Evolutionary conservation across 2,888 invertebrate species (phyloP).

Genomic region (Augiades crinisus): DNA sequence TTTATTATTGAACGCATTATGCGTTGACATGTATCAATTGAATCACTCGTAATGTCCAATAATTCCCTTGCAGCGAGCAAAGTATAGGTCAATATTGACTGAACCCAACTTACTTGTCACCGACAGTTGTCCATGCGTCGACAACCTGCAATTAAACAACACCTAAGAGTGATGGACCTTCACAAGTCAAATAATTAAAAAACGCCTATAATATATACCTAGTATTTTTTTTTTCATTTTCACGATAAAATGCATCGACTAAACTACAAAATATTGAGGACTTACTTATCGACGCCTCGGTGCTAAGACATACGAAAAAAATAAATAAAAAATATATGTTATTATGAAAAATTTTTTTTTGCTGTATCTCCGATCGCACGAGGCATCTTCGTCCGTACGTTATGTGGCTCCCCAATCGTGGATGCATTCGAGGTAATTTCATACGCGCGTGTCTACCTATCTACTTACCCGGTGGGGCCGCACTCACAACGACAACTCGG

Average conservation of each 20-base stretch:
- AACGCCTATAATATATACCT: slow-evolving; percentile 23
- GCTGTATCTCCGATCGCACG: not conserved
- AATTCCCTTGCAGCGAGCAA: slow-evolving; percentile 14
- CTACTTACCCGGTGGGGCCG: slow-evolving; percentile 16
- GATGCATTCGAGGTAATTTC: not conserved
- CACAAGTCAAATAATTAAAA: slow-evolving; percentile 28
- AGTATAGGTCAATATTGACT: slow-evolving; percentile 27
- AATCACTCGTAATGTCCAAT: slow-evolving; percentile 5
- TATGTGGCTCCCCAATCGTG: no score
- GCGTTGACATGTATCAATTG: no score
- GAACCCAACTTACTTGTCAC: slow-evolving; percentile 39
- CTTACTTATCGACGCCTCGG: slow-evolving; percentile 39
- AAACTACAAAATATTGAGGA: slow-evolving; percentile 33
- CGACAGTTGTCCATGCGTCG: slow-evolving; percentile 29
- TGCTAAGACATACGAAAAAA: slow-evolving; percentile 40
- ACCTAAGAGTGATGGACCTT: slow-evolving; percentile 34
- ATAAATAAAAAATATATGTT: slow-evolving; percentile 39
- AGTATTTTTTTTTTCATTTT: slow-evolving; percentile 28
- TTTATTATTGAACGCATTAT: no score
- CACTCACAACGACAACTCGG: not conserved
- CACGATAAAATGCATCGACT: slow-evolving; percentile 23
- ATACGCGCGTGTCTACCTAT: slow-evolving; percentile 8
- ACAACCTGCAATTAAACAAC: slow-evolving; percentile 37
- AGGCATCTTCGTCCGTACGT: slow-evolving; percentile 1
- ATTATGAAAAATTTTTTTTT: slow-evolving; percentile 29